Conservation (phyloP, 2,888 invertebrate species). For the Cerceris ruficornis region DNA sequence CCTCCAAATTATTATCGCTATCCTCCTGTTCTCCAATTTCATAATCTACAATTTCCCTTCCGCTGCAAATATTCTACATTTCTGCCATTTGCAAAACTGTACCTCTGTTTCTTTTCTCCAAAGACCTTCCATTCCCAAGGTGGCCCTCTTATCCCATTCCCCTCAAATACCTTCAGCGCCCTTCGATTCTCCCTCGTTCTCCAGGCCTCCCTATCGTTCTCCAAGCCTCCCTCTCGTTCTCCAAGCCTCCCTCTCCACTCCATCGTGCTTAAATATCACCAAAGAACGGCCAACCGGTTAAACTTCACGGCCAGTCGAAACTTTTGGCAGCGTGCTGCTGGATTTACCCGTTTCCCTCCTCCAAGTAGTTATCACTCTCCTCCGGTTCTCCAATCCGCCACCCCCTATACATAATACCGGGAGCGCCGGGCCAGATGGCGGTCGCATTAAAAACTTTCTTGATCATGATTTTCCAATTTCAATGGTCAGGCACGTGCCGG, state of each 20-base stretch:
- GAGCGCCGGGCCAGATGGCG: constrained; percentile 59
- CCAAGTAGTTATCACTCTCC: constrained; percentile 41
- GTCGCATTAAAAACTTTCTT: constrained; percentile 64
- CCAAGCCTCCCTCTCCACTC: constrained; percentile 1
- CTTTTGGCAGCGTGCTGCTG: constrained; percentile 28
- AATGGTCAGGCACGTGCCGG: constrained; percentile 60
- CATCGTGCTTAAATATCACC: constrained; percentile 46
- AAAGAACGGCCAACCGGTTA: constrained; percentile 37
- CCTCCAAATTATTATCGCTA: constrained; percentile 37
- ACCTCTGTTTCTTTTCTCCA: neutral
- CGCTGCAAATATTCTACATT: no score
- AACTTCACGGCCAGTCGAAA: constrained; percentile 31
- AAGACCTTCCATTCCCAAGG: constrained; percentile 1
- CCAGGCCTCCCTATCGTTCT: neutral
- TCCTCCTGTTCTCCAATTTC: neutral
- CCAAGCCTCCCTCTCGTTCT: neutral
- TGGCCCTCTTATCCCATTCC: neutral
- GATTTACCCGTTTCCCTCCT: constrained; percentile 38
- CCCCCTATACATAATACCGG: constrained; percentile 26
- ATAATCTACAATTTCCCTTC: no score
- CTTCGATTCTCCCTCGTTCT: neutral
- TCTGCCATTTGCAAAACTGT: no score
- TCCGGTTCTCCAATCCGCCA: neutral
- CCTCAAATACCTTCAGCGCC: no score
- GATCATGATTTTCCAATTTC: constrained; percentile 67